Evolutionary conservation across 2,888 invertebrate species (phyloP).

Genomic region (Chloromyia formosa): DNA sequence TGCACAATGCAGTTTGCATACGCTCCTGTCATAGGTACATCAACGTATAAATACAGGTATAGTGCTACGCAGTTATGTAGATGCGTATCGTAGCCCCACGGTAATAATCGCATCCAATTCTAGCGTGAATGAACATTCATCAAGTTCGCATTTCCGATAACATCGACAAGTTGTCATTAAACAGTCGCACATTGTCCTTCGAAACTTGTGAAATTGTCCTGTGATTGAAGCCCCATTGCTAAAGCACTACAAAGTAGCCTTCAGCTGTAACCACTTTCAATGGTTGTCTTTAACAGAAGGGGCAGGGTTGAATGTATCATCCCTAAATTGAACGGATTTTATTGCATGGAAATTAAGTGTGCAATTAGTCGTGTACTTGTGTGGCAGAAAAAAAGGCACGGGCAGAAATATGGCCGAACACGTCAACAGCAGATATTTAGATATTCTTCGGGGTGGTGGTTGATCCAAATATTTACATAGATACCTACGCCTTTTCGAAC

Average conservation of each 20-base stretch:
- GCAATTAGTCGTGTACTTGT: conserved; percentile 23
- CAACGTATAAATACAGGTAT: no score
- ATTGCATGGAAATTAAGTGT: conserved; percentile 28
- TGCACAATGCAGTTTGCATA: neutral
- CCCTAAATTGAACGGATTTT: conserved; percentile 6
- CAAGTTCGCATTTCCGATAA: conserved; percentile 49
- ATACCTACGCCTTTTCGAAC: no score
- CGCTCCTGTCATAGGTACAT: conserved; percentile 3
- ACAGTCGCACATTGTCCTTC: conserved; percentile 45
- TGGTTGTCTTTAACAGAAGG: neutral
- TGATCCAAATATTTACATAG: no score
- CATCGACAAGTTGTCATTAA: conserved; percentile 49
- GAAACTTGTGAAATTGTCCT: neutral
- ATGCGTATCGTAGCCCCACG: conserved; percentile 19
- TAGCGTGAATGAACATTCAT: conserved; percentile 47
- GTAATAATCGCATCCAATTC: conserved; percentile 43
- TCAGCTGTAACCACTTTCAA: neutral
- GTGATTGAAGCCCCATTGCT: neutral
- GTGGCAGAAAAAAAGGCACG: neutral
- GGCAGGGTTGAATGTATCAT: neutral
- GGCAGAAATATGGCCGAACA: neutral
- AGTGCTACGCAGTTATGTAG: conserved; percentile 13
- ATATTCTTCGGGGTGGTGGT: no score
- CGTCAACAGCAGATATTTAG: conserved; percentile 5
- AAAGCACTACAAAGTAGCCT: conserved; percentile 8